Evolutionary conservation across 2,888 invertebrate genomes (phyloP).

Genomic region (Macaria liturata): DNA sequence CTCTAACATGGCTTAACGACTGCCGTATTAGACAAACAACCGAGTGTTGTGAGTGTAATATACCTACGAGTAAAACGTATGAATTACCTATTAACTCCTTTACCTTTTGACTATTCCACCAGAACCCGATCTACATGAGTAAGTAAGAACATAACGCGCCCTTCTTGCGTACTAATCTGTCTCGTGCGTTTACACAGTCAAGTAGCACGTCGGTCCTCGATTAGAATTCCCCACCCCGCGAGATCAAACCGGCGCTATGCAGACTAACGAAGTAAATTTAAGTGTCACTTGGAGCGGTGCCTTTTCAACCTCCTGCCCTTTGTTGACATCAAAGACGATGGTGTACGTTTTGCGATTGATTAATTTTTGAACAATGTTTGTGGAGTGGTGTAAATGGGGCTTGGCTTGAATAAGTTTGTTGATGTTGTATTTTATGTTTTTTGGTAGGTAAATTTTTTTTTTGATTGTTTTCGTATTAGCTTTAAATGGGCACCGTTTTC

Average conservation of each 20-base stretch:
- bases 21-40: no score
- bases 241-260: slow-evolving; percentile 52
- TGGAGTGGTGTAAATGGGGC: slow-evolving; percentile 15
- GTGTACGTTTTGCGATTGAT: slow-evolving; percentile 27
- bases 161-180: slow-evolving; percentile 24
- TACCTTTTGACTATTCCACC: no score
- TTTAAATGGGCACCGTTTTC: no score
- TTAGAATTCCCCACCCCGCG: slow-evolving; percentile 59
- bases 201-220: slow-evolving; percentile 27
- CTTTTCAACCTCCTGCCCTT: slow-evolving; percentile 54
- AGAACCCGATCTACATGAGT: not conserved
- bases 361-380: slow-evolving; percentile 10
- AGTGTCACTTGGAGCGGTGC: slow-evolving; percentile 50
- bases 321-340: slow-evolving; percentile 56
- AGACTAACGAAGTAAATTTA: slow-evolving; percentile 64
- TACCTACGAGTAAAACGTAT: no score
- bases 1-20: no score
- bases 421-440: no score
- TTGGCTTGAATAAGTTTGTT: no score
- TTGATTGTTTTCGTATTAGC: no score
- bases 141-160: slow-evolving; percentile 6
- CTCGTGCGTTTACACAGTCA: slow-evolving; percentile 32
- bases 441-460: no score
- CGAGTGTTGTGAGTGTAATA: no score
- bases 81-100: no score